Conservation (phyloP, 2,797 vertebrate genomes). For the Scolopax rusticola region DNA sequence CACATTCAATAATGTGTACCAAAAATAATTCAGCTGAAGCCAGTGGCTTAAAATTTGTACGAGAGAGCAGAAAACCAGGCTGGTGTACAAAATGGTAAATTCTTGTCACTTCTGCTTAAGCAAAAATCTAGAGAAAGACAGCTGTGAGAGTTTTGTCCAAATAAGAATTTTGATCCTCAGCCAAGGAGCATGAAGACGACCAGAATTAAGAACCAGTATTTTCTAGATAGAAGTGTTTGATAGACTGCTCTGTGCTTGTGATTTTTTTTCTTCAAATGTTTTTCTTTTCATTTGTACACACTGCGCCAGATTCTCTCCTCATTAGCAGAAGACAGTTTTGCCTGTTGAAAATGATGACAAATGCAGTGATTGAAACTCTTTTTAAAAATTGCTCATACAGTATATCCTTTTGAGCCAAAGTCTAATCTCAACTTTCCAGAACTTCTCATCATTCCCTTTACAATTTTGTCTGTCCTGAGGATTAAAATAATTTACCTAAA, state of each 20-base stretch:
- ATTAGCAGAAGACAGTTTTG: constrained; percentile 5
- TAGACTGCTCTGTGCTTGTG: constrained; percentile 1
- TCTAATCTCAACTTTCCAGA: background rate
- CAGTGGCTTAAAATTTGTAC: constrained; percentile 54
- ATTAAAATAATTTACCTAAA: constrained; percentile 12
- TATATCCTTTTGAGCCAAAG: background rate
- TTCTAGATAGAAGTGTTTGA: constrained; percentile 53
- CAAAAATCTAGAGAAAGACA: constrained; percentile 64
- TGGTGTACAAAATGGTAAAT: constrained; percentile 54
- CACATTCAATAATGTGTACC: constrained; percentile 35
- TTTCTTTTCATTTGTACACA: constrained; percentile 22
- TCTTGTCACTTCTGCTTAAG: constrained; percentile 54
- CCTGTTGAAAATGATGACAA: constrained; percentile 14
- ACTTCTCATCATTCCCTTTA: background rate
- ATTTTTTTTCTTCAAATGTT: background rate
- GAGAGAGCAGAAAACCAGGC: constrained; percentile 55
- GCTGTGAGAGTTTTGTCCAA: constrained; percentile 66
- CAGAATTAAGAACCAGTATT: constrained; percentile 62
- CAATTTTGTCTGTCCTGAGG: background rate
- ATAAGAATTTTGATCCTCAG: constrained; percentile 64
- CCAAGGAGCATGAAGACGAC: constrained; percentile 64
- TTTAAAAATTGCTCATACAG: background rate
- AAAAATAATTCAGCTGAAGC: constrained; percentile 67
- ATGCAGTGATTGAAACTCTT: background rate
- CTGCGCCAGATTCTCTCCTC: background rate